phyloP scores from a whole-genome alignment of 2,888 invertebrate genomes.

The Dusona sp. region DNA sequence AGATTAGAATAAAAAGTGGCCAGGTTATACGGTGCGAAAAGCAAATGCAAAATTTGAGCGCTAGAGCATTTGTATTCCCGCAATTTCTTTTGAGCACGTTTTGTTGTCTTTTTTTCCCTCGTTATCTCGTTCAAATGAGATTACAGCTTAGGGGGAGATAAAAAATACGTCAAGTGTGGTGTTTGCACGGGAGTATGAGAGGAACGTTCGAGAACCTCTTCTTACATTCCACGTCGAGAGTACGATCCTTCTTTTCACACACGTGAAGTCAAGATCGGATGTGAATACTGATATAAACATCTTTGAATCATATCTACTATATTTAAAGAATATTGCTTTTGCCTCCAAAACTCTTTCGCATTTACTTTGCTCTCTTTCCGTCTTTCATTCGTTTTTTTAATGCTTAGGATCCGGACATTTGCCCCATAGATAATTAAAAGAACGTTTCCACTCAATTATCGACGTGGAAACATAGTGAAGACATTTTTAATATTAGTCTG shows the following conservation, averaged over 20 bases:
- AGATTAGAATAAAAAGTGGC: conserved; percentile 16
- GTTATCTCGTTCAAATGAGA: conserved; percentile 40
- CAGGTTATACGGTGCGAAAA: neutral
- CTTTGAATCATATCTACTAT: conserved; percentile 45
- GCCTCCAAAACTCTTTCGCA: conserved; percentile 24
- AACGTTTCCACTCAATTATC: neutral
- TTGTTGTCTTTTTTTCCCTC: conserved; percentile 21
- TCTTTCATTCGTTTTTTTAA: neutral
- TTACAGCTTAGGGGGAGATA: neutral
- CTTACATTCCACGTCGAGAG: conserved; percentile 16
- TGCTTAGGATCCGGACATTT: neutral
- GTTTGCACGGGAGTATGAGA: conserved; percentile 17
- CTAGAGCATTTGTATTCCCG: conserved; percentile 14
- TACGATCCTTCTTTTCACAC: conserved; percentile 29
- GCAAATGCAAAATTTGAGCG: conserved; percentile 40
- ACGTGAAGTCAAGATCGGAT: conserved; percentile 7
- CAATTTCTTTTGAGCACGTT: conserved; percentile 27
- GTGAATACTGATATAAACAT: conserved; percentile 7
- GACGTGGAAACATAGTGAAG: neutral
- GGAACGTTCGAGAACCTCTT: conserved; percentile 38
- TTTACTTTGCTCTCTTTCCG: conserved; percentile 20
- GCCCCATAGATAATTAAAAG: neutral
- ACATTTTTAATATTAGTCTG: conserved; percentile 14
- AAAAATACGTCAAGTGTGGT: conserved; percentile 33
- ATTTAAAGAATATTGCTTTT: conserved; percentile 36